Percentiles rank a stretch among this genome's conserved stretches.
phyloP scores from a whole-genome alignment of 2,888 invertebrate genomes.

The Incurvaria masculella region DNA sequence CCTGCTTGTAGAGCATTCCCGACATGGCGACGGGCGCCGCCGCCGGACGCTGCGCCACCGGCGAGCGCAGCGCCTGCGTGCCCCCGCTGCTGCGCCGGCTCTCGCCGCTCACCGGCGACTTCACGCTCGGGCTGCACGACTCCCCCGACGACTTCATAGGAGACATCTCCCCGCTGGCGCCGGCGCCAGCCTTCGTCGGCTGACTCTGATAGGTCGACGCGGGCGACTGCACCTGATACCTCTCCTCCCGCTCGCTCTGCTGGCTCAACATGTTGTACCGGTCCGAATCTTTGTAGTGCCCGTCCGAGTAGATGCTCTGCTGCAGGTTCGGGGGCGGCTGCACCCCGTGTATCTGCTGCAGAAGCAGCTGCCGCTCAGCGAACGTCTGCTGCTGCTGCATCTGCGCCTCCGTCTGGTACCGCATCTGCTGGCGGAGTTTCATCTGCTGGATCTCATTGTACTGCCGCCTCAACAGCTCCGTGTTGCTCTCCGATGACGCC shows the following conservation, averaged over 20 bases:
- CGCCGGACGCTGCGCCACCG: conserved; percentile 79
- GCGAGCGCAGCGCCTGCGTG: conserved; percentile 69
- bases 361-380: conserved; percentile 58
- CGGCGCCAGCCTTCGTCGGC: not conserved
- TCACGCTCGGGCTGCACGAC: conserved; percentile 44
- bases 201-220: not conserved
- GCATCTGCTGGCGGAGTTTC: conserved; percentile 61
- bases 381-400: conserved; percentile 64
- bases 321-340: conserved; percentile 50
- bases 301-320: conserved; percentile 48
- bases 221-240: not conserved
- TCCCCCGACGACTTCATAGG: conserved; percentile 50
- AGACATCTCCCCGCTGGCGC: not conserved
- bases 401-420: conserved; percentile 61
- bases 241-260: not conserved
- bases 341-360: conserved; percentile 59
- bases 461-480: conserved; percentile 56
- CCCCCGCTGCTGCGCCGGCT: conserved; percentile 50
- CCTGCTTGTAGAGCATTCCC: conserved; percentile 91
- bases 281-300: conserved; percentile 46
- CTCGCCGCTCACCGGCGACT: conserved; percentile 45
- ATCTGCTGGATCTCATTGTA: conserved; percentile 64
- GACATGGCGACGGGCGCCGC: conserved; percentile 82
- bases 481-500: conserved; percentile 48
- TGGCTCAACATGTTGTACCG: conserved; percentile 28